These are phyloP conservation scores for Thunnus maccoyii DNA, from an alignment of 2,113 vertebrate genomes.

Conservation along the genomic window DNA sequence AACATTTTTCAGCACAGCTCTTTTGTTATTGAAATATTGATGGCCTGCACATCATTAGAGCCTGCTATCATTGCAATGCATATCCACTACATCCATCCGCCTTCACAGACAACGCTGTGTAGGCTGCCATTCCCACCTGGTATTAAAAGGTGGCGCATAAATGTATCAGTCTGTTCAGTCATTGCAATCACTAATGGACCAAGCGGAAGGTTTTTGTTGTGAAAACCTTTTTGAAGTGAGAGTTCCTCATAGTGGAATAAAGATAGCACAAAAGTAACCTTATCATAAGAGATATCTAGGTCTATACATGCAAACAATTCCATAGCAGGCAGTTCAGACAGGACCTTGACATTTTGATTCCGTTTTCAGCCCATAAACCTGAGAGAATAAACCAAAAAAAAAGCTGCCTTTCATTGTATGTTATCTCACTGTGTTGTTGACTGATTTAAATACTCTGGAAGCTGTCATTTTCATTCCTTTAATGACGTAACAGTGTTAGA, in stretches of 20 bases:
- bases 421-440: background rate
- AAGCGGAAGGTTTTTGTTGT: conserved; percentile 51
- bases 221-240: conserved; percentile 56
- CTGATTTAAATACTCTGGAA: background rate
- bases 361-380: conserved; percentile 8
- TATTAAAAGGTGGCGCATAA: conserved; percentile 37
- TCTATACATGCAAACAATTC: conserved; percentile 12
- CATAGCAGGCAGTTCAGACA: background rate
- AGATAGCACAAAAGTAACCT: conserved; percentile 25
- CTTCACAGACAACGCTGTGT: conserved; percentile 28
- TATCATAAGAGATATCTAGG: background rate
- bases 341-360: conserved; percentile 15
- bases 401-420: background rate
- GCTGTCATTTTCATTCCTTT: background rate
- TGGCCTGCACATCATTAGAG: conserved; percentile 1
- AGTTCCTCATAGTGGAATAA: conserved; percentile 46
- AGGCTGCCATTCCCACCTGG: conserved; percentile 44
- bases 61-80: conserved; percentile 16
- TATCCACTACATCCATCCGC: conserved; percentile 19
- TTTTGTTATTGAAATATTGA: conserved; percentile 25
- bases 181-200: conserved; percentile 61
- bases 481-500: too few relatives aligned
- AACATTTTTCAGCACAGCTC: conserved; percentile 23
- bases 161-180: conserved; percentile 20
- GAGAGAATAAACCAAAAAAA: background rate